phyloP scores from a whole-genome alignment of 92 coral and sea anemone genomes.

The Galaxea fascicularis region DNA sequence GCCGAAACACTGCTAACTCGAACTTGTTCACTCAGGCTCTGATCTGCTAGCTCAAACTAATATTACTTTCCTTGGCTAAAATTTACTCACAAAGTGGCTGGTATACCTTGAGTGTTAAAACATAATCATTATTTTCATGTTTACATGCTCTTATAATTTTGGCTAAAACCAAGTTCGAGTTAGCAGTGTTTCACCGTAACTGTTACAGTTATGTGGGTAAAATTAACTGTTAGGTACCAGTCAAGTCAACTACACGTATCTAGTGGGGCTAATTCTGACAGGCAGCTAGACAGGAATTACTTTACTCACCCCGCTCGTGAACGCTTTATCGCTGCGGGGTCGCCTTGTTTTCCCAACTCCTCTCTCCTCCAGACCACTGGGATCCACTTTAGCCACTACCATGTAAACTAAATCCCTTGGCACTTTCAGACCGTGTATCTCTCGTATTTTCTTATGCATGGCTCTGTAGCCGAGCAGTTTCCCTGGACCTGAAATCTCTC shows the following conservation, averaged over 20 bases:
- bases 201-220: background rate
- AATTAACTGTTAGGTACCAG: background rate
- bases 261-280: no score
- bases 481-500: no score
- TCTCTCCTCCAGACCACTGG: constrained; percentile 14
- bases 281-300: background rate
- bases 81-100: no score
- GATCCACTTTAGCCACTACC: constrained; percentile 5
- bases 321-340: background rate
- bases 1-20: no score
- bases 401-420: constrained; percentile 22
- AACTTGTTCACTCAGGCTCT: no score
- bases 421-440: background rate
- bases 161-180: no score
- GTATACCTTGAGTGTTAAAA: no score
- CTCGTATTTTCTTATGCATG: background rate
- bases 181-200: no score
- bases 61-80: no score
- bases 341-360: background rate
- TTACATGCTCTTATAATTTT: no score
- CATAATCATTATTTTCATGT: no score
- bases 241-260: background rate
- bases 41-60: no score
- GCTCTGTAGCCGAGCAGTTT: background rate
- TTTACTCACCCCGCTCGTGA: background rate